Percentiles rank a stretch among this genome's conserved stretches.
Conservation (phyloP, 2,888 invertebrate species). For the Fragum whitleyi region DNA sequence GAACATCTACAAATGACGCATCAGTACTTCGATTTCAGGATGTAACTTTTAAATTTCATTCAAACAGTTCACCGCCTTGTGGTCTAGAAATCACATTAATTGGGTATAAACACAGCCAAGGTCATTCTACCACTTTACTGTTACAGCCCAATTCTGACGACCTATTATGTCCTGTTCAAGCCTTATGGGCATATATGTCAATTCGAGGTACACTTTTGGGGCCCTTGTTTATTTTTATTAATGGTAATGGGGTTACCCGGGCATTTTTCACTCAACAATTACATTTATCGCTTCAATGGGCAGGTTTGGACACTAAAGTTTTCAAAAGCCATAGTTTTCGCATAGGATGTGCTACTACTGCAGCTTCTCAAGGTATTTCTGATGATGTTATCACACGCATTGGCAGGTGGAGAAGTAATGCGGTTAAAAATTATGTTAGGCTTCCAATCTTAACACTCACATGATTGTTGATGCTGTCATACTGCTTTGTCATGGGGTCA, state of each 20-base stretch:
- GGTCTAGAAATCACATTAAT: neutral
- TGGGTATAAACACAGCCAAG: slow-evolving; percentile 36
- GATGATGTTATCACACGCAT: no score
- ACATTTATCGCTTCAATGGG: neutral
- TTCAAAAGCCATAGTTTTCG: no score
- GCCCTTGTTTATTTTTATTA: slow-evolving; percentile 22
- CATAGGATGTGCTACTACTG: slow-evolving; percentile 20
- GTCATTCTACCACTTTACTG: neutral
- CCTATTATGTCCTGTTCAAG: slow-evolving; percentile 38
- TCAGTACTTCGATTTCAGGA: neutral
- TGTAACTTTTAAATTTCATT: neutral
- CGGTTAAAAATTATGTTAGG: slow-evolving; percentile 12
- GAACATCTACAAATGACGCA: neutral
- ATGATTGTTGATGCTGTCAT: neutral
- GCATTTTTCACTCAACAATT: slow-evolving; percentile 31
- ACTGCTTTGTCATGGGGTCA: slow-evolving; percentile 5
- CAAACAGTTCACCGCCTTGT: neutral
- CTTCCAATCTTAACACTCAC: neutral
- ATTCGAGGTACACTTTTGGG: neutral
- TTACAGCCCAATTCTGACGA: neutral
- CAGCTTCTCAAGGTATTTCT: slow-evolving; percentile 9
- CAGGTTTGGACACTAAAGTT: slow-evolving; percentile 18
- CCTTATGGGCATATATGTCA: slow-evolving; percentile 5
- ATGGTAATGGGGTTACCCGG: slow-evolving; percentile 24
- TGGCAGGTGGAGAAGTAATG: slow-evolving; percentile 5